Evolutionary conservation across 2,797 vertebrate species (phyloP), one percentile per base, ranked within the genome.

Genomic region (Carapus acus): DNA sequence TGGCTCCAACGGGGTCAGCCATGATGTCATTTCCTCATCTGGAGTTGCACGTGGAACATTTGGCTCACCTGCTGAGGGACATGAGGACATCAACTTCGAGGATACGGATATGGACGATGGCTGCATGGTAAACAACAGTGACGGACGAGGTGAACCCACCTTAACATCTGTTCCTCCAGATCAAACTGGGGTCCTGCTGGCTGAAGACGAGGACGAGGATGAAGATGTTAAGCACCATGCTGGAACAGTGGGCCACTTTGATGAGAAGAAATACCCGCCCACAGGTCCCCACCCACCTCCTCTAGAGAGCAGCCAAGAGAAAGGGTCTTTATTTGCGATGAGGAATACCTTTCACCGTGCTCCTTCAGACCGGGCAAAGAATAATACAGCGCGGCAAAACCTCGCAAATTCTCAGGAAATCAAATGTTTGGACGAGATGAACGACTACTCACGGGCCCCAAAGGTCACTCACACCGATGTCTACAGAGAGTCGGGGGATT

Each of bases 271-370:
- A 60, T 71, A 69, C 58, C 71, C 45, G 31, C 75, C 76, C 60
- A 43, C 53, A 48, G 62, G 73, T 72, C 63, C 71, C 69, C 31
- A n/a, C 22, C 73, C 67, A 67, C 74, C 79, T 84, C 82, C 79
- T 83, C 74, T 76, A 62, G 76, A 82, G 77, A 83, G 80, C 78
- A 81, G 16, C 20, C 64, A 24, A 49, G 62, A 73, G 71, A 81
- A 74, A 59, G 78, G 70, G 69, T 53, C 73, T 74, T 59, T 76
- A 61, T 77, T 57, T 45, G 65, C 63, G 36, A 24, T 65, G 53
- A 75, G 69, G 33, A 69, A 72, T 62, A 48, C 54, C 63, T 68
- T 78, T 76, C 58, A 77, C 33, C 20, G 33, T 36, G 48, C 43
- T 65, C 24, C 44, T 71, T 41, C 73, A 47, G 65, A 67, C 61